Evolutionary conservation across 1,140 invertebrate genomes (phyloP).

Genomic region (Mamestra configurata): DNA sequence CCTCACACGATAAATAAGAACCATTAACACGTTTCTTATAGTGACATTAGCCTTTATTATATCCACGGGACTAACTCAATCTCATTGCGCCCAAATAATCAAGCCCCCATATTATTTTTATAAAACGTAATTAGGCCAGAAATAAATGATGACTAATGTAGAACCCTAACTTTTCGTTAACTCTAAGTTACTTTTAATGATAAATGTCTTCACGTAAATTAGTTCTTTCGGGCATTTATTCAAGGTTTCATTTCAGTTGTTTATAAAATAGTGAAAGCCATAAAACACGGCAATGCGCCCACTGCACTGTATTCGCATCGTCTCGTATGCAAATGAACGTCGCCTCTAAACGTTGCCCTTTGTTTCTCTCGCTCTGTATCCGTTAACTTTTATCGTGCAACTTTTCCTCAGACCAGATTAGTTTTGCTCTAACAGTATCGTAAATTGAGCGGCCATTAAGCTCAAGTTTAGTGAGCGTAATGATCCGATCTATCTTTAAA

Average conservation of each 20-base stretch:
- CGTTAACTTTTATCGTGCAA: slow-evolving; percentile 74
- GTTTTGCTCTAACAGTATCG: slow-evolving; percentile 71
- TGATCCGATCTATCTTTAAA: slow-evolving; percentile 65
- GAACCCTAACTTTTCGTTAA: slow-evolving; percentile 10
- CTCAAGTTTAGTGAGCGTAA: slow-evolving; percentile 57
- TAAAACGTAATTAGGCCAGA: slow-evolving; percentile 54
- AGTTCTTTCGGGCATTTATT: slow-evolving; percentile 26
- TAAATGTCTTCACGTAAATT: slow-evolving; percentile 17
- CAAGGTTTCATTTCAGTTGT: slow-evolving; percentile 53
- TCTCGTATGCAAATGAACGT: slow-evolving; percentile 80
- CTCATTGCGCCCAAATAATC: slow-evolving; percentile 57
- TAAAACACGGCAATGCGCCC: slow-evolving; percentile 67
- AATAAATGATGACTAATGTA: slow-evolving; percentile 23
- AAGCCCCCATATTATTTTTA: slow-evolving; percentile 63
- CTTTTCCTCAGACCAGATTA: slow-evolving; percentile 73
- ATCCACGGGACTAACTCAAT: slow-evolving; percentile 68
- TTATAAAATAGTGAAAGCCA: slow-evolving; percentile 69
- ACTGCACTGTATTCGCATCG: slow-evolving; percentile 76
- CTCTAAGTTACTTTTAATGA: slow-evolving; percentile 28
- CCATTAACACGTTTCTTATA: slow-evolving; percentile 76
- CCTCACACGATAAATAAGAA: slow-evolving; percentile 67
- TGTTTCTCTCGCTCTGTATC: slow-evolving; percentile 67
- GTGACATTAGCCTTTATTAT: slow-evolving; percentile 75
- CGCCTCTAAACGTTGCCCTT: slow-evolving; percentile 73
- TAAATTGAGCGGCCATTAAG: slow-evolving; percentile 65